Base-by-base conservation (phyloP, 2,113 vertebrate genomes). In the Electrona antarctica region DNA sequence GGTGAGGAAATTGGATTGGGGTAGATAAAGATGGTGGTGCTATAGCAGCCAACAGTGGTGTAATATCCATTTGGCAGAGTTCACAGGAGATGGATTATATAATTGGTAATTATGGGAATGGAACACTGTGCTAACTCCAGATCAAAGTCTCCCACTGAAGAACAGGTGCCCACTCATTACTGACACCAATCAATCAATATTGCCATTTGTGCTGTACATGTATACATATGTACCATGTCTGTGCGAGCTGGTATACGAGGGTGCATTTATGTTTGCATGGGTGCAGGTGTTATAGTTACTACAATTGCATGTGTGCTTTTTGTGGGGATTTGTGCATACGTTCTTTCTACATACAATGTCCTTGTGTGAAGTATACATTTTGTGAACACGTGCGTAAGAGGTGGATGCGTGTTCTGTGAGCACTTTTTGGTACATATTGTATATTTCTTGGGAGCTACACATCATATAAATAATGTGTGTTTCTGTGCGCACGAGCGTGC, bases 61-160 rank as follows among this genome's bases (percentile, higher is more conserved):
- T 58, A 67, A 51, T 51, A 54, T 73, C 64, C 70, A 73, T 79
- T 77, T 83, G 78, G 61, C 78, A 69, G 68, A 66, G 28, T 65
- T 82, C 49, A 50, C 41, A 48, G 28, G 68, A 85, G 86, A 88
- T 77, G 68, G 83, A 87, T 84, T 78, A 65, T 70, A 28, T 47
- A 64, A 28, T 45, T 68, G 64, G 46, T 85, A 77, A 88, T 85
- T 74, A 84, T 81, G 67, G 75, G 14, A 66, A 64, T 48, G 72
- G 10, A 28, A 64, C 74, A 59, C 50, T 62, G 13, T 77, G 74
- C 77, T 69, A 82, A 87, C 77, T 81, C n/a, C 70, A 51, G 61
- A 82, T 86, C 77, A 85, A 81, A 87, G 67, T 59, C 69, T 85
- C 85, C 73, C 65, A 1, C 54, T 51, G 69, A 74, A 84, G 64